These are phyloP conservation scores for Heteronetta atricapilla DNA, from an alignment of 2,113 vertebrate genomes.

Conservation along the genomic window DNA sequence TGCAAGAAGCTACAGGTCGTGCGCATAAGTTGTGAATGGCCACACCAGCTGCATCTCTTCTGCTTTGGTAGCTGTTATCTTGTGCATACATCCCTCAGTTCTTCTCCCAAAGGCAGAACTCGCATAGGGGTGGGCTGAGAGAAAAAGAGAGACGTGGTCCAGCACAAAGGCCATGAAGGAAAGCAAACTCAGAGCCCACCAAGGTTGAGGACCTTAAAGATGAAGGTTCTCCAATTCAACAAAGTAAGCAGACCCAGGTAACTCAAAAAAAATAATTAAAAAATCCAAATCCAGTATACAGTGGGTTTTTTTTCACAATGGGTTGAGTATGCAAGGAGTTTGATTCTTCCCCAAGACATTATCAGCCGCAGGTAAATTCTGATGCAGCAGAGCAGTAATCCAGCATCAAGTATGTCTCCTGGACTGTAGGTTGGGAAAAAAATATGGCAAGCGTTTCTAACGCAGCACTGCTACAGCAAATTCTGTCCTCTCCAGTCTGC, in stretches of 20 bases:
- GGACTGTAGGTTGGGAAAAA: background rate
- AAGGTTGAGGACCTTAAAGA: background rate
- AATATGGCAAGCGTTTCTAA: background rate
- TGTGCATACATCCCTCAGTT: background rate
- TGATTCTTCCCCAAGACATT: background rate
- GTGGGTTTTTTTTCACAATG: background rate
- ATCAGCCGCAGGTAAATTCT: background rate
- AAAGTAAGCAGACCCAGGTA: background rate
- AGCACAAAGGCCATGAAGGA: background rate
- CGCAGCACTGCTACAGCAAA: background rate
- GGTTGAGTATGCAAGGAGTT: background rate
- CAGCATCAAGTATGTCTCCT: background rate
- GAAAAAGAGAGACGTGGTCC: background rate
- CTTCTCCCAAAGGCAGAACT: background rate
- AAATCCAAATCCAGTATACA: background rate
- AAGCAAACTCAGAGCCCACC: background rate
- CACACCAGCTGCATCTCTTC: background rate
- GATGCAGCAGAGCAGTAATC: background rate
- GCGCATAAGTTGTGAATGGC: rapidly evolving
- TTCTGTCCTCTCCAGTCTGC: background rate
- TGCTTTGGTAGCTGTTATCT: background rate
- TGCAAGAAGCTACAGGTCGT: background rate
- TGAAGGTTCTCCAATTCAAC: background rate
- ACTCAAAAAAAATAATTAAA: background rate
- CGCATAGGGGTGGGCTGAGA: background rate